Evolutionary conservation across 2,888 invertebrate genomes (phyloP), one percentile per base, ranked within the genome.

Genomic region (Bombylius major): DNA sequence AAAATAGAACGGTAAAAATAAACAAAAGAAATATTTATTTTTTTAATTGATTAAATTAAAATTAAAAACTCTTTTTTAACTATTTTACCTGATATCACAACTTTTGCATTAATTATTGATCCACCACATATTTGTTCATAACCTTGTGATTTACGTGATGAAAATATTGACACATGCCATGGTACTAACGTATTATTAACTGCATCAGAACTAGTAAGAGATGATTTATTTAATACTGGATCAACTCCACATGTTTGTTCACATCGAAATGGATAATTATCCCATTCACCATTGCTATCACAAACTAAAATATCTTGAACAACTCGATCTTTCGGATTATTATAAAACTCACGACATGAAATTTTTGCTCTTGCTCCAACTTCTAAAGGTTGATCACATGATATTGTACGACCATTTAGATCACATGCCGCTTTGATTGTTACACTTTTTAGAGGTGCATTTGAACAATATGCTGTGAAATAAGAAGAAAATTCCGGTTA

Each of bases 191-290:
- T 59, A 34, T 59, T 62, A 42, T 61, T 64, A 0, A 44, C 60
- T 1, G 50, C 54, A 36, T 36, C 34, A 36, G 34, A 1, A 7
- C 4, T 1, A 36, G 50, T 57, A 4, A 60, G 47, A 54, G 64
- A 62, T 8, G 60, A 33, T n/a, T 53, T 56, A 5, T 53, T 48
- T 12, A 14, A 12, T 8, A 52, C 5, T 12, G 57, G 7, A 49
- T 56, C 59, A 23, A 60, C 47, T 3, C 69, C 70, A 51, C 70
- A 72, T 5, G 63, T 56, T 5, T 65, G 66, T 12, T 56, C 54
- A 55, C 70, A 71, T 5, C 55, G 58, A 5, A 60, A 62, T 45
- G 67, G 62, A 4, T 51, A 7, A 32, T 58, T 56, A 23, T 61
- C 56, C 71, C 71, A 71, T 44, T 61, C 56, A 3, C 67, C 69